Conservation (phyloP, 1,140 invertebrate genomes). For the Trypoxylus dichotomus region DNA sequence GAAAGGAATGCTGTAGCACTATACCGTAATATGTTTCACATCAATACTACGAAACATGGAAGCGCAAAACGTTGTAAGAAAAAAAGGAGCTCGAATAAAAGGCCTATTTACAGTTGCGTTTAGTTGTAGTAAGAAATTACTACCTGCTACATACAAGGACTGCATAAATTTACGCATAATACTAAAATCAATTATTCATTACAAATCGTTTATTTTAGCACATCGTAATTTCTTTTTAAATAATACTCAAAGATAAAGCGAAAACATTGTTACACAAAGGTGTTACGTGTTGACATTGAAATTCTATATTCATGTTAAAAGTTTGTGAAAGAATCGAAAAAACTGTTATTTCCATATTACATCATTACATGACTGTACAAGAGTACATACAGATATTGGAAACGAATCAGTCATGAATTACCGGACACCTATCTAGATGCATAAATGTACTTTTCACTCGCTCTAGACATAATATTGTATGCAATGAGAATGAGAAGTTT, state of each 20-base stretch:
- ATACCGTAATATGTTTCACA: neutral
- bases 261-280: neutral
- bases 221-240: neutral
- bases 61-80: neutral
- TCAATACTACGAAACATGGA: neutral
- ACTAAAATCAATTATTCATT: neutral
- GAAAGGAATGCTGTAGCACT: neutral
- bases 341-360: neutral
- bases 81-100: neutral
- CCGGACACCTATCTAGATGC: no score
- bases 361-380: neutral
- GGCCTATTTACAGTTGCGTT: neutral
- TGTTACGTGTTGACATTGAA: neutral
- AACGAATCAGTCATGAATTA: no score
- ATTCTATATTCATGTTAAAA: neutral
- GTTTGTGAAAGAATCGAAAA: neutral
- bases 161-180: neutral
- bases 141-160: neutral
- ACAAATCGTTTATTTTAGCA: neutral
- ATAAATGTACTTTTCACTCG: no score
- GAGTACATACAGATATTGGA: no score
- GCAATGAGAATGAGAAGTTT: no score
- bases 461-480: no score
- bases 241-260: neutral
- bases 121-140: neutral